A percentile compares a stretch with the other conserved stretches of the same genome.
phyloP scores from a whole-genome alignment of 1,140 invertebrate genomes.

The Aphelenchoides avenae region DNA sequence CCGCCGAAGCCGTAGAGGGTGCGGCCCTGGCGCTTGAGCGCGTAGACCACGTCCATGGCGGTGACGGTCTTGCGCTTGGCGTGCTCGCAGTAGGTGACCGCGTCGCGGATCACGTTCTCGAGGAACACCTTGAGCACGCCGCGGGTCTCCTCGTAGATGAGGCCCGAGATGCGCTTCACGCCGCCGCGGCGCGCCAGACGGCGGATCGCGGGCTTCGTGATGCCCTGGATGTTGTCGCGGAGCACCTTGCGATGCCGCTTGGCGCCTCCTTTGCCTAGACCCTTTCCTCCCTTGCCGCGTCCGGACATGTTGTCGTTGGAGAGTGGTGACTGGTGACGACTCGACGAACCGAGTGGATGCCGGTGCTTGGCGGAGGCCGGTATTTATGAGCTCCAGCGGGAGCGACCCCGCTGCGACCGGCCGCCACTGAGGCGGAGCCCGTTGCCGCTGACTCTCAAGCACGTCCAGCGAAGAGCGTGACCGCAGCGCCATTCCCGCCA shows the following conservation, averaged over 20 bases:
- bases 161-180: conserved; percentile 72
- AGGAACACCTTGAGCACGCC: conserved; percentile 65
- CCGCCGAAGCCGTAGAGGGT: conserved; percentile 67
- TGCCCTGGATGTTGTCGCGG: conserved; percentile 73
- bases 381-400: no score
- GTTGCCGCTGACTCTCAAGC: no score
- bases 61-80: conserved; percentile 77
- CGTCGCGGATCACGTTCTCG: conserved; percentile 76
- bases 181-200: conserved; percentile 71
- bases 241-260: conserved; percentile 68
- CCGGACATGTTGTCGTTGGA: no score
- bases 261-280: conserved; percentile 70
- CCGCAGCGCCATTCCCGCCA: no score
- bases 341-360: no score
- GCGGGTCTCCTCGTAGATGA: conserved; percentile 67
- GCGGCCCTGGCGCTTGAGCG: conserved; percentile 75
- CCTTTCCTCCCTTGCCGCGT: no score
- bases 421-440: no score
- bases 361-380: no score
- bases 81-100: conserved; percentile 75
- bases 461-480: no score
- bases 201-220: conserved; percentile 69
- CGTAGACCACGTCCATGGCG: conserved; percentile 81
- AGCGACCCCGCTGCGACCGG: no score
- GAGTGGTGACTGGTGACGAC: no score